Conservation (phyloP, 2,797 vertebrate species). For the Oryzias sinensis region DNA sequence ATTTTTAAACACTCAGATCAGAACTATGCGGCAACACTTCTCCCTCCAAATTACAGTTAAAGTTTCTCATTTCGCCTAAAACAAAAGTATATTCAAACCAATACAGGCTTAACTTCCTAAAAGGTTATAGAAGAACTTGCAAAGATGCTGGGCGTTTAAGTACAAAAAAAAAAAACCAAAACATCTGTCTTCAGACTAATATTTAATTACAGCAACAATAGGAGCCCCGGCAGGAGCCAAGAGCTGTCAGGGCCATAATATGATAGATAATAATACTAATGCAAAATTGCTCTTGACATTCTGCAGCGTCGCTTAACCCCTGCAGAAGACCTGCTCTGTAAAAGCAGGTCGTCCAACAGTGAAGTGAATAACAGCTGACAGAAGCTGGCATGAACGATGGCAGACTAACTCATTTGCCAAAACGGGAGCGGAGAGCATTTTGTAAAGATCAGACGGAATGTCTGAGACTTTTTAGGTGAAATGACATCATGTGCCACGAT, state of each 20-base stretch:
- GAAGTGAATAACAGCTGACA: slow-evolving; percentile 9
- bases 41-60: slow-evolving; percentile 4
- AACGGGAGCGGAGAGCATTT: background rate
- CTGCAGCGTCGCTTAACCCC: slow-evolving; percentile 15
- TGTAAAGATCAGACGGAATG: slow-evolving; percentile 2
- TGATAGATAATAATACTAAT: slow-evolving; percentile 29
- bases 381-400: background rate
- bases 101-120: slow-evolving; percentile 18
- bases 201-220: slow-evolving; percentile 28
- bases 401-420: background rate
- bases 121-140: slow-evolving; percentile 10
- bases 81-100: slow-evolving; percentile 13
- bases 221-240: slow-evolving; percentile 4
- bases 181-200: slow-evolving; percentile 14
- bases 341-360: slow-evolving; percentile 29
- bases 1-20: slow-evolving; percentile 63
- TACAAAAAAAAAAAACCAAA: background rate
- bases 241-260: slow-evolving; percentile 22
- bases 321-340: slow-evolving; percentile 14
- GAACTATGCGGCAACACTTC: slow-evolving; percentile 48
- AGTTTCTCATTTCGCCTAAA: slow-evolving; percentile 19
- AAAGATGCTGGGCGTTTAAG: slow-evolving; percentile 9
- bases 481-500: background rate
- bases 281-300: background rate
- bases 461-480: background rate